These are phyloP conservation scores for Bergia puertoricense DNA, from an alignment of 92 coral and sea anemone genomes.

Conservation along the genomic window DNA sequence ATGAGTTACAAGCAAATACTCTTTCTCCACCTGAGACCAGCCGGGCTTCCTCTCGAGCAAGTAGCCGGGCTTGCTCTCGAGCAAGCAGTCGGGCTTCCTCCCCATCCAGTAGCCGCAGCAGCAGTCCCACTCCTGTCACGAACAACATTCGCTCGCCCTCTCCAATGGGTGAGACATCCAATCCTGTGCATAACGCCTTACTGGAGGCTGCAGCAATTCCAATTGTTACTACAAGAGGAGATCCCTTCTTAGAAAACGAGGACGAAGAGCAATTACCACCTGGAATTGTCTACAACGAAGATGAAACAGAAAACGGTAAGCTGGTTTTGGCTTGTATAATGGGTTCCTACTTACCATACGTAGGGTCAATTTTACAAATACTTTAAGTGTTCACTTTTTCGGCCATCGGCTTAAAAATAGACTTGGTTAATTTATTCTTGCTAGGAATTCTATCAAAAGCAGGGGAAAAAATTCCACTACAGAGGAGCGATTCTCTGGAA, in stretches of 20 bases:
- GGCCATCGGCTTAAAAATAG: too few relatives aligned
- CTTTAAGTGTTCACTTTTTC: too few relatives aligned
- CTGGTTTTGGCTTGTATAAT: background rate
- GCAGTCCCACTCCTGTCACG: background rate
- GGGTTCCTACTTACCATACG: too few relatives aligned
- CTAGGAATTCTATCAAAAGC: too few relatives aligned
- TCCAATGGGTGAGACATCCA: background rate
- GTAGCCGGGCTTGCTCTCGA: background rate
- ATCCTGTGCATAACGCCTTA: background rate
- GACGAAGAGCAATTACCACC: background rate
- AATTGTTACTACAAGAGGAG: background rate
- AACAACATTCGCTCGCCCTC: constrained; percentile 14
- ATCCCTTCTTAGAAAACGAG: background rate
- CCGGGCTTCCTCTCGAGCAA: background rate
- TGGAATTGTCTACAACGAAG: background rate
- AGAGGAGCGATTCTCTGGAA: too few relatives aligned
- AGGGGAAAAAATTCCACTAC: too few relatives aligned
- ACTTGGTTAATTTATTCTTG: too few relatives aligned
- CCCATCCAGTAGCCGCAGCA: background rate
- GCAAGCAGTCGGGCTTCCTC: background rate
- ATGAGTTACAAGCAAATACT: background rate
- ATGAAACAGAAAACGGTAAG: background rate
- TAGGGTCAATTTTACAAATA: too few relatives aligned
- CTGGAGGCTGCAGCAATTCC: background rate
- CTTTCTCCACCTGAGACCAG: background rate